Evolutionary conservation across 2,797 vertebrate species (phyloP).

Genomic region (Botia kubotai): DNA sequence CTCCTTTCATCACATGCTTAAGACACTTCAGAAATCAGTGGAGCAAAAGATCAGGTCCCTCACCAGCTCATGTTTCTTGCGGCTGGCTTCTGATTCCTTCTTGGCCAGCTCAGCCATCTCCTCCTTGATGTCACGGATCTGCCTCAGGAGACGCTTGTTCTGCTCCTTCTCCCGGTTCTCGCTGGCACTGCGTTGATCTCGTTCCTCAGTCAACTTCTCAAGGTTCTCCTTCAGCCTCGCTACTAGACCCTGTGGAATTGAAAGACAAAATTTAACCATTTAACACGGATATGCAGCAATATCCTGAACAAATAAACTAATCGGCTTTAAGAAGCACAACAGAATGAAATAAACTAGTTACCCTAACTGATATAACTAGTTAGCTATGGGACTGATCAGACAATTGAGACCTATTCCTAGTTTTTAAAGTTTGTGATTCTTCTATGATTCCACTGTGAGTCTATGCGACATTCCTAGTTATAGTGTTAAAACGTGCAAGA

Average conservation of each 20-base stretch:
- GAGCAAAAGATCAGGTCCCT: constrained; percentile 30
- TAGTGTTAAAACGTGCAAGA: constrained; percentile 14
- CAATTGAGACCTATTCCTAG: neutral
- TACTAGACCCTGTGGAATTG: constrained; percentile 79
- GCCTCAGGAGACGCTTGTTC: constrained; percentile 88
- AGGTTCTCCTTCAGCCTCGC: constrained; percentile 87
- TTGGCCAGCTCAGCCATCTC: constrained; percentile 87
- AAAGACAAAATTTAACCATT: neutral
- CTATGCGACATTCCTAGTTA: constrained; percentile 2
- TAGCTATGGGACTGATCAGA: no score
- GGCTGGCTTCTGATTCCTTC: constrained; percentile 87
- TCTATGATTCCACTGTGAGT: neutral
- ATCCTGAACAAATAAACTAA: neutral
- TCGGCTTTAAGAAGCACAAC: no score
- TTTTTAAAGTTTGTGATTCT: neutral
- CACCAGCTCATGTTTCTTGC: constrained; percentile 91
- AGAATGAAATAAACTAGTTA: no score
- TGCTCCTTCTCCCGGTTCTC: constrained; percentile 90
- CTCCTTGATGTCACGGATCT: constrained; percentile 87
- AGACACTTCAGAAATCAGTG: neutral
- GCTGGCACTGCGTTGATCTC: constrained; percentile 81
- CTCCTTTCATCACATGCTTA: neutral
- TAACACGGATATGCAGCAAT: neutral
- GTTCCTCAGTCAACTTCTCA: constrained; percentile 88
- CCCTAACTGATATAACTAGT: no score